Conservation (phyloP, 2,113 vertebrate genomes). For the Polypterus senegalus region DNA sequence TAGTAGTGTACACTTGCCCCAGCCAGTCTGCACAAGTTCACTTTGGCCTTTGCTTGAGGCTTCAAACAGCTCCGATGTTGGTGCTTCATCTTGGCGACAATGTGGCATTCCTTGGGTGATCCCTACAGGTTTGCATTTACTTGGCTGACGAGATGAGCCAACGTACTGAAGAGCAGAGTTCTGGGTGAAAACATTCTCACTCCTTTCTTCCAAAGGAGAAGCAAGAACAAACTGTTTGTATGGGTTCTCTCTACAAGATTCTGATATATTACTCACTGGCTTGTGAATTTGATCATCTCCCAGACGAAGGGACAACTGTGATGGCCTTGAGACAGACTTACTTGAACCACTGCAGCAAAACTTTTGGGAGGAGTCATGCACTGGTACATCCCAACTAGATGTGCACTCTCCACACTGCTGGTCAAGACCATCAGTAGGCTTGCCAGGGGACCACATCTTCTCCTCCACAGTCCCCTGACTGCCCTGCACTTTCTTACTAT, state of each 20-base stretch:
- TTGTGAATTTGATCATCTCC: no score
- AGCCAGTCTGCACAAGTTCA: conserved; percentile 20
- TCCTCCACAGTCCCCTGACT: no score
- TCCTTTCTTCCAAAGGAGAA: conserved; percentile 33
- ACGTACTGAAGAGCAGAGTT: conserved; percentile 20
- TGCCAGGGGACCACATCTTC: no score
- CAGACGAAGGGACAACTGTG: no score
- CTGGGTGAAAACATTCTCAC: conserved; percentile 23
- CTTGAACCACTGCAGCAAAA: no score
- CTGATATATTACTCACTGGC: conserved; percentile 4
- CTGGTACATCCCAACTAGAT: no score
- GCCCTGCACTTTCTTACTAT: no score
- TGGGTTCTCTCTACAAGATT: conserved; percentile 22
- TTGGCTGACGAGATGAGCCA: conserved; percentile 29
- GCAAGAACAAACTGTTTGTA: conserved; percentile 27
- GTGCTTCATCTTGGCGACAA: conserved; percentile 17
- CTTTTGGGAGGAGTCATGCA: no score
- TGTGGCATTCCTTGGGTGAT: conserved; percentile 47
- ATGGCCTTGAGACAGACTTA: no score
- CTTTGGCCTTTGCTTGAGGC: conserved; percentile 27
- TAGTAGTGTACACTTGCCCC: conserved; percentile 22
- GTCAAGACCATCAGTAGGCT: no score
- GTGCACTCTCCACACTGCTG: no score
- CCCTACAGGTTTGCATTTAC: conserved; percentile 39
- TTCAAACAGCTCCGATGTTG: conserved; percentile 24